Percentiles rank a stretch among this genome's conserved stretches.
Conservation (phyloP, 2,797 vertebrate species). For the Neosalanx taihuensis region DNA sequence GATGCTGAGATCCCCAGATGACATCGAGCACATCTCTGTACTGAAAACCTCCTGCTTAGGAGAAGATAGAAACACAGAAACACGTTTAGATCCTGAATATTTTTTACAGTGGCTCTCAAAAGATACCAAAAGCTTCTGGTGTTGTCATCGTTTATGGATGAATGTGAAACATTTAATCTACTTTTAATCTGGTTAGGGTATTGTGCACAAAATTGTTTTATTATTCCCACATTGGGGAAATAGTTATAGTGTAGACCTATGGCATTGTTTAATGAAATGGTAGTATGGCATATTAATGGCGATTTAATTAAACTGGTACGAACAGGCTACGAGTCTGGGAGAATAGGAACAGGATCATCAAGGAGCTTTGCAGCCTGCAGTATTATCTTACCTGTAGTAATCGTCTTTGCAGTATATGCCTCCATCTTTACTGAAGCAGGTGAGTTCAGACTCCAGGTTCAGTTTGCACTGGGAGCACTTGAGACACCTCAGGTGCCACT, state of each 20-base stretch:
- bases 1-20: constrained; percentile 88
- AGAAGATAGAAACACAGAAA: constrained; percentile 7
- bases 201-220: too few relatives aligned
- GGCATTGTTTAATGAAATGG: too few relatives aligned
- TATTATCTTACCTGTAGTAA: constrained; percentile 81
- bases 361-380: not conserved
- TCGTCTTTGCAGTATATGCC: constrained; percentile 91
- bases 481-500: constrained; percentile 90
- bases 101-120: not conserved
- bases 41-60: constrained; percentile 82
- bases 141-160: not conserved
- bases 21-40: constrained; percentile 87
- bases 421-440: constrained; percentile 89
- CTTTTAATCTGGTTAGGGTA: too few relatives aligned
- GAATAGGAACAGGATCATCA: too few relatives aligned
- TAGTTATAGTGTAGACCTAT: not conserved
- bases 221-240: too few relatives aligned
- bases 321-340: too few relatives aligned
- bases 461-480: constrained; percentile 89
- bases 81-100: constrained; percentile 16
- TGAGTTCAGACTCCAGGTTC: constrained; percentile 87
- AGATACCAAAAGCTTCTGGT: not conserved
- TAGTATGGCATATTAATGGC: too few relatives aligned
- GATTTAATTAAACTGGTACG: too few relatives aligned
- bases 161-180: too few relatives aligned